Base-by-base conservation (phyloP, 2,888 invertebrate species). In the Lepidocyrtoides sp. region DNA sequence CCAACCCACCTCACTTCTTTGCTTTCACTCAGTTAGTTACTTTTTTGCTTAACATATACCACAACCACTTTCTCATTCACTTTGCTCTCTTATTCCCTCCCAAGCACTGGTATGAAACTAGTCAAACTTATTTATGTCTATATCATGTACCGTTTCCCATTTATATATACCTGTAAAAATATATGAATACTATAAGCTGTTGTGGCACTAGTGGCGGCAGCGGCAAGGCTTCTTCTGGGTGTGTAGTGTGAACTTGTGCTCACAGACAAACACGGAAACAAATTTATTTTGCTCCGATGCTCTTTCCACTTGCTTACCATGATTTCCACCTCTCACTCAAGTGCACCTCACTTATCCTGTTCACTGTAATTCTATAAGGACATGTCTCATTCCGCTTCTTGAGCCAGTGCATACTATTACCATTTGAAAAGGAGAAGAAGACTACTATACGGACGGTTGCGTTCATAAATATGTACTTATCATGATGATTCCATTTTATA, bases 261-360 rank as follows among this genome's bases (percentile, higher is more conserved):
- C 41, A 17, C 69, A 86, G 60, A 90, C 90, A 82, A 87, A 92
- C 88, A 88, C 88, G 92, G 91, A 92, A 92, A 92, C 92, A 88
- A 91, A 92, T 92, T 92, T 92, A 92, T 88, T 87, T 92, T 92
- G 92, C 87, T 92, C 92, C 85, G 89, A 91, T 92, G 92, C 91
- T 92, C 92, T 92, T 92, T 91, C 91, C 91, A 85, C 88, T 91
- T 83, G 75, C 89, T 89, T 88, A 69, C 82, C 88, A 89, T 89
- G 89, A 89, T 89, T 89, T 89, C 75, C 89, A 89, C 83, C 89
- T 89, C 75, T 89, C 89, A 89, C 89, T 89, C 89, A 89, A 89
- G 89, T 89, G 83, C 83, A 83, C 89, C 89, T 89, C 89, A 89
- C 89, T 89, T 89, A 83, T 82, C 75, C 82, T 57, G 82, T 48